These are phyloP conservation scores for Bos javanicus DNA, from an alignment of 2,113 vertebrate genomes.

Conservation along the genomic window DNA sequence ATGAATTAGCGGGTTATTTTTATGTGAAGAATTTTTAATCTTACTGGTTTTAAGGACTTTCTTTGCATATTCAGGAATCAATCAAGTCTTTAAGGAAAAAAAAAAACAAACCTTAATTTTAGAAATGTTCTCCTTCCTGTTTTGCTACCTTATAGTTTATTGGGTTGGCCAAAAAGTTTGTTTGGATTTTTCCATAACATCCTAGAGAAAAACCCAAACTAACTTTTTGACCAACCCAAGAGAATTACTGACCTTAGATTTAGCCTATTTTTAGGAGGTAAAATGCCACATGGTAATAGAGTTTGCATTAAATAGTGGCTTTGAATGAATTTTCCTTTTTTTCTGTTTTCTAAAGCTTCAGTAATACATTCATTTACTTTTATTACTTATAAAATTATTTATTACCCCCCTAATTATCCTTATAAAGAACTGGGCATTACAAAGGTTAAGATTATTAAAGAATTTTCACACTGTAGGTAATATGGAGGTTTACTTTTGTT, in stretches of 20 bases:
- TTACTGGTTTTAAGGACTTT: conserved; percentile 16
- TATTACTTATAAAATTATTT: conserved; percentile 19
- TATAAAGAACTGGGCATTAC: background rate
- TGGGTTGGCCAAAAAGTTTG: background rate
- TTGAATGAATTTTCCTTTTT: background rate
- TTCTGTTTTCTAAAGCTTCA: conserved; percentile 8
- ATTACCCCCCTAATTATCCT: background rate
- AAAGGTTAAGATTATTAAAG: background rate
- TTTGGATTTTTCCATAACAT: background rate
- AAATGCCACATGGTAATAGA: background rate
- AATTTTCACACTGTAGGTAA: background rate
- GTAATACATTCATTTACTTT: background rate
- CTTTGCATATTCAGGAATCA: background rate
- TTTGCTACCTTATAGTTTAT: background rate
- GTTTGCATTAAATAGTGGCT: background rate
- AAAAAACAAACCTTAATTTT: background rate
- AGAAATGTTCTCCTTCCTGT: background rate
- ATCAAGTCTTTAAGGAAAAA: background rate
- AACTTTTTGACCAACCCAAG: background rate
- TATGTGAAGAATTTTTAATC: conserved; percentile 27
- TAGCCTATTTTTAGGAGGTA: background rate
- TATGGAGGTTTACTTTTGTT: background rate
- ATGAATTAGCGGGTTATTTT: conserved; percentile 28
- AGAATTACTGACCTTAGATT: background rate
- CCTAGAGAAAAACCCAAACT: background rate